These are phyloP conservation scores for Litocranius walleri DNA, from an alignment of 2,113 vertebrate genomes.

Conservation along the genomic window DNA sequence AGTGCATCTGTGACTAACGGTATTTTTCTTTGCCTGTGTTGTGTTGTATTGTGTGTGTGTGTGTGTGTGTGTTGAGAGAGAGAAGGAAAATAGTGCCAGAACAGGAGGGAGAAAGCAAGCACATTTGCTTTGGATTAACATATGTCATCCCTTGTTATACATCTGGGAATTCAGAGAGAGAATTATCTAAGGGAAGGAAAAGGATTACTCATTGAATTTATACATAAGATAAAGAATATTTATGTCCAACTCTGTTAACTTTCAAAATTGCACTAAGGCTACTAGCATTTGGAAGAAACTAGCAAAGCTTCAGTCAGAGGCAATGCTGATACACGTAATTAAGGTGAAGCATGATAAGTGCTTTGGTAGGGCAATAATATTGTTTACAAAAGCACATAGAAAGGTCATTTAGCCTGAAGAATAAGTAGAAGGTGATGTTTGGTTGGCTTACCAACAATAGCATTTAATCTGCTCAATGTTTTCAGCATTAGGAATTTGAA, in stretches of 20 bases:
- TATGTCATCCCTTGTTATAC: slow-evolving; percentile 7
- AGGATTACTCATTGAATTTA: slow-evolving; percentile 2
- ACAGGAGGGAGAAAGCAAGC: not conserved
- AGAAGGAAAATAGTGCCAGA: not conserved
- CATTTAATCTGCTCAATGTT: not conserved
- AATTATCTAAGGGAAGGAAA: slow-evolving; percentile 7
- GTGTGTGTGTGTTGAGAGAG: too few species aligned
- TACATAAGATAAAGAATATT: slow-evolving; percentile 11
- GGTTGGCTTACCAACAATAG: not conserved
- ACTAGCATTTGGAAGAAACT: slow-evolving; percentile 12
- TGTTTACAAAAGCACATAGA: not conserved
- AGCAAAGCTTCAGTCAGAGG: not conserved
- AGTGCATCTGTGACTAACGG: not conserved
- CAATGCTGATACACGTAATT: not conserved
- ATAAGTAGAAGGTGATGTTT: not conserved
- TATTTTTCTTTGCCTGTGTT: not conserved
- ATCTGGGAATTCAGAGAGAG: slow-evolving; percentile 8
- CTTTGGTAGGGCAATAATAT: not conserved
- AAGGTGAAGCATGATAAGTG: not conserved
- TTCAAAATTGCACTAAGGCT: not conserved
- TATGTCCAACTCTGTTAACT: not conserved
- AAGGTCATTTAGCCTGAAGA: not conserved
- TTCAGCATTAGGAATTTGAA: not conserved
- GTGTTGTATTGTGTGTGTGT: not conserved
- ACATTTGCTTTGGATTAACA: slow-evolving; percentile 4